Percentiles rank a stretch among this genome's conserved stretches.
Conservation (phyloP, 2,113 vertebrate genomes). For the Suricata suricatta region DNA sequence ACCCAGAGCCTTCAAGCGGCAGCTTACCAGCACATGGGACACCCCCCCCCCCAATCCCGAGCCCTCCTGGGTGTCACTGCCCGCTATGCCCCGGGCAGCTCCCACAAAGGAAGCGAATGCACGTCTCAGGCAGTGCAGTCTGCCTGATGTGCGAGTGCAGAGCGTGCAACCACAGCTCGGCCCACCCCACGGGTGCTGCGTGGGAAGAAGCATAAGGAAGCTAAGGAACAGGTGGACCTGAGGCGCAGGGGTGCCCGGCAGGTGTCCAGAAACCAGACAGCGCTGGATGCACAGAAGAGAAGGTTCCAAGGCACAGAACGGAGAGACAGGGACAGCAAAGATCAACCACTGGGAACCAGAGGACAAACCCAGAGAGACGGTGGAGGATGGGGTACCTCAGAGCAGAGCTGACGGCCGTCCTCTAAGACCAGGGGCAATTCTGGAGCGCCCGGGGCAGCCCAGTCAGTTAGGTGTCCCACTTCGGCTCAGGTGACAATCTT, state of each 20-base stretch:
- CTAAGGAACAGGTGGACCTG: rapidly evolving
- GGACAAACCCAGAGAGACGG: too few relatives aligned
- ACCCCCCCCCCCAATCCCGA: not conserved
- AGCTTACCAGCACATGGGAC: not conserved
- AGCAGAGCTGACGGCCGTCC: too few relatives aligned
- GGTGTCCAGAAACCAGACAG: too few relatives aligned
- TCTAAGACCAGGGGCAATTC: not conserved
- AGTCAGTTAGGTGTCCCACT: too few relatives aligned
- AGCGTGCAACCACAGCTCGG: rapidly evolving
- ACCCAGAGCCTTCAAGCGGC: not conserved
- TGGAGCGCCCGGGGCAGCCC: too few relatives aligned
- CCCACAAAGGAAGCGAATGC: not conserved
- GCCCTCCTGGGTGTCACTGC: too few relatives aligned
- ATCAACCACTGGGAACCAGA: rapidly evolving
- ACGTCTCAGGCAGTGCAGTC: rapidly evolving
- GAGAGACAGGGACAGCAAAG: rapidly evolving
- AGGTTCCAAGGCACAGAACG: not conserved
- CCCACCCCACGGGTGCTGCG: rapidly evolving
- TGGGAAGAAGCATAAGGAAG: too few relatives aligned
- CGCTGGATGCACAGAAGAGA: rapidly evolving
- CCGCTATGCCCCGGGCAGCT: not conserved
- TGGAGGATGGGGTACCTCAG: rapidly evolving
- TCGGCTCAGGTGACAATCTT: too few relatives aligned
- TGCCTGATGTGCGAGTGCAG: not conserved
- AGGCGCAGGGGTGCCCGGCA: too few relatives aligned